Percentiles rank a stretch among this genome's conserved stretches.
Conservation (phyloP, 2,888 invertebrate genomes). For the Ernsta delagoae region DNA sequence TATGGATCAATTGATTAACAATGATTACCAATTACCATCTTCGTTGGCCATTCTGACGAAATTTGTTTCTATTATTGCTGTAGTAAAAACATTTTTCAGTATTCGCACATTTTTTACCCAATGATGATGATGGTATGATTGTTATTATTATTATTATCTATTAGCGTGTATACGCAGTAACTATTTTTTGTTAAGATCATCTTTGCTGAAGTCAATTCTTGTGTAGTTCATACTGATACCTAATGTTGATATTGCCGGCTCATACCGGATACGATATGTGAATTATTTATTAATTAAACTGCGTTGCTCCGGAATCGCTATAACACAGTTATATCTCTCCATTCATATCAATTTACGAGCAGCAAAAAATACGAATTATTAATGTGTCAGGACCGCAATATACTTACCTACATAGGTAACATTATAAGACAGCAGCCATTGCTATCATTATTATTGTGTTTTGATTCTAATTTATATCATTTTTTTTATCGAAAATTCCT, state of each 20-base stretch:
- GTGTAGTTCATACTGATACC: not conserved
- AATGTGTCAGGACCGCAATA: too few species aligned
- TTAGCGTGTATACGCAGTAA: constrained; percentile 5
- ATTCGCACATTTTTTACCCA: constrained; percentile 4
- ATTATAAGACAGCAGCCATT: too few species aligned
- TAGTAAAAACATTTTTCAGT: not conserved
- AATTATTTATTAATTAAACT: too few species aligned
- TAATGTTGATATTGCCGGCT: not conserved
- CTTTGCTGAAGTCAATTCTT: not conserved
- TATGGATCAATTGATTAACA: not conserved
- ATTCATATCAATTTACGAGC: too few species aligned
- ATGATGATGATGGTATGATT: not conserved
- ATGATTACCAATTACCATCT: not conserved
- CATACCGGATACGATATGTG: too few species aligned
- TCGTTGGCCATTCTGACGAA: constrained; percentile 9
- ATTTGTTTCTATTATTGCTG: constrained; percentile 12
- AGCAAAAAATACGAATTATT: too few species aligned
- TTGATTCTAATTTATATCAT: too few species aligned
- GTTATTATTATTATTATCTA: not conserved
- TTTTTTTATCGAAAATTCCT: too few species aligned
- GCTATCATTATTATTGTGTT: too few species aligned
- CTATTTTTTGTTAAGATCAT: constrained; percentile 19
- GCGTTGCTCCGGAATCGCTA: too few species aligned
- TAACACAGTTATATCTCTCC: too few species aligned
- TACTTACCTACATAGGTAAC: too few species aligned